phyloP scores from a whole-genome alignment of 2,113 vertebrate species.

The Noctilio leporinus region DNA sequence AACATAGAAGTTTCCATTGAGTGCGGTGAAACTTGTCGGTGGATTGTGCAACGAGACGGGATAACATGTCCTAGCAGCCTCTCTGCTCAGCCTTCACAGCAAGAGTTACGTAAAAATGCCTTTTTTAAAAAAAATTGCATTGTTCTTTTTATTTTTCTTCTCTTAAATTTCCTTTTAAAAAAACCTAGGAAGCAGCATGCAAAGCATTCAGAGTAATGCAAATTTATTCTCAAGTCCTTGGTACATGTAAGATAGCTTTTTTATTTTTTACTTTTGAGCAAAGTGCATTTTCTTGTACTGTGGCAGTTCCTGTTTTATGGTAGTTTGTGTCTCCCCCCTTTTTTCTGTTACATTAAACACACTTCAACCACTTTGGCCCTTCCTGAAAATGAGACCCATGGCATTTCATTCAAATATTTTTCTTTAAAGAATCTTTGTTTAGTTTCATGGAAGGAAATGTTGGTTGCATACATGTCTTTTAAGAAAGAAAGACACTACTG shows the following conservation, averaged over 20 bases:
- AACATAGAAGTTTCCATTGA: slow-evolving; percentile 1
- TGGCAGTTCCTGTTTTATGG: neutral
- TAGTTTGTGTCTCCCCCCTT: neutral
- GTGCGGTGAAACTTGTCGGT: neutral
- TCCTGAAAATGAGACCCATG: slow-evolving; percentile 6
- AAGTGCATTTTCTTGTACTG: neutral
- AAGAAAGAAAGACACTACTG: slow-evolving; percentile 12
- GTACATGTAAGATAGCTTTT: neutral
- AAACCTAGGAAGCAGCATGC: neutral
- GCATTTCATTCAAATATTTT: slow-evolving; percentile 26
- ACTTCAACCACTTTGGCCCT: neutral
- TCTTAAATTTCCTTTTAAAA: neutral
- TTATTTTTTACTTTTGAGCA: neutral
- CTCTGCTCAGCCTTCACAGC: neutral
- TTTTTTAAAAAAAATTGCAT: neutral
- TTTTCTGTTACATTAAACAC: neutral
- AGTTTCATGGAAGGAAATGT: slow-evolving; percentile 2
- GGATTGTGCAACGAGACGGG: neutral
- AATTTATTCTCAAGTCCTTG: neutral
- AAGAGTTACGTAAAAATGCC: neutral
- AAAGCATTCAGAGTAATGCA: slow-evolving; percentile 28
- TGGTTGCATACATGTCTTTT: slow-evolving; percentile 34
- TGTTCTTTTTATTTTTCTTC: neutral
- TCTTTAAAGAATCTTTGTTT: slow-evolving; percentile 10
- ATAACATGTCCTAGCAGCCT: neutral